Conservation (phyloP, 2,888 invertebrate species). For the Drosophila ochracea region DNA sequence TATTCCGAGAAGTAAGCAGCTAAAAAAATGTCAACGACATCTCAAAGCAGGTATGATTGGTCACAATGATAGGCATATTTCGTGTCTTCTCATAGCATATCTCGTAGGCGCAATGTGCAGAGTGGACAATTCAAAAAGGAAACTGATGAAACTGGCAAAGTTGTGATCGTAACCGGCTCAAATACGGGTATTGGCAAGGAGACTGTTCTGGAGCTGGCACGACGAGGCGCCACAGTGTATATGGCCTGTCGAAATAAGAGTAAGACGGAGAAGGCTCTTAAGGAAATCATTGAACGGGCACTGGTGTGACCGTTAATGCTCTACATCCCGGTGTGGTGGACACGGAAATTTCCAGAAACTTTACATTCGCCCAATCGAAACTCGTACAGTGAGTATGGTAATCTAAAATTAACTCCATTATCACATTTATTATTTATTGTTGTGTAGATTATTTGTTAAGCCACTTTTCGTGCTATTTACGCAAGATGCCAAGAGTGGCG, state of each 20-base stretch:
- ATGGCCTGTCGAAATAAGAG: slow-evolving; percentile 94
- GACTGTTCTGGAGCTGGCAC: slow-evolving; percentile 90
- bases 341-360: slow-evolving; percentile 87
- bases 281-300: slow-evolving; percentile 89
- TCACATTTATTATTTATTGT: not conserved
- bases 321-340: slow-evolving; percentile 94
- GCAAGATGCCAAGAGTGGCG: slow-evolving; percentile 78
- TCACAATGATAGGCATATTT: not conserved
- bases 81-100: not conserved
- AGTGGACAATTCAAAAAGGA: slow-evolving; percentile 88
- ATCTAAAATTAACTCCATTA: too few relatives aligned
- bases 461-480: slow-evolving; percentile 47
- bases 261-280: slow-evolving; percentile 89
- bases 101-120: slow-evolving; percentile 84
- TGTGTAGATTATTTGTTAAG: slow-evolving; percentile 41
- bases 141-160: slow-evolving; percentile 87
- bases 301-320: slow-evolving; percentile 91
- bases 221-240: slow-evolving; percentile 91
- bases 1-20: slow-evolving; percentile 3
- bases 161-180: slow-evolving; percentile 92
- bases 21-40: slow-evolving; percentile 27
- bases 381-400: slow-evolving; percentile 45
- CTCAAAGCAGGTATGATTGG: slow-evolving; percentile 37
- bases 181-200: slow-evolving; percentile 93
- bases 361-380: slow-evolving; percentile 36